Evolutionary conservation across 2,113 vertebrate genomes (phyloP).

Genomic region (Myrmecophaga tridactyla): DNA sequence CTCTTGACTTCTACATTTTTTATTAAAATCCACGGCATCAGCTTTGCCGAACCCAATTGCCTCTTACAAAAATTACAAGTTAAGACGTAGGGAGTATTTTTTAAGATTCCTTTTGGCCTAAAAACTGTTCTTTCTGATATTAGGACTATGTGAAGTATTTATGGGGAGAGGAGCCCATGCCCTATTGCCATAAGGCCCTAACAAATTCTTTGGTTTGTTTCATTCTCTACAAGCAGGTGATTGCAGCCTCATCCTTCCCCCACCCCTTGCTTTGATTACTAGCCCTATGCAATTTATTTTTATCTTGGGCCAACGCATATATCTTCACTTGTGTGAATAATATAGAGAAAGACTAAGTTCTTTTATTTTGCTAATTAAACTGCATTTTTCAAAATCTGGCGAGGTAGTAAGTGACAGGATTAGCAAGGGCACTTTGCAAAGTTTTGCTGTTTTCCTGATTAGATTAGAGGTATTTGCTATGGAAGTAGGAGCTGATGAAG

Average conservation of each 20-base stretch:
- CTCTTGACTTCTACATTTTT: not conserved
- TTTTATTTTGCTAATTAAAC: conserved; percentile 84
- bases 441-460: conserved; percentile 83
- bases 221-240: not conserved
- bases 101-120: not conserved
- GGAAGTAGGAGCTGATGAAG: conserved; percentile 79
- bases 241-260: conserved; percentile 27
- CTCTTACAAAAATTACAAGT: not conserved
- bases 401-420: conserved; percentile 80
- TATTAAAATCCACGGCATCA: not conserved
- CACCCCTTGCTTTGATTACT: conserved; percentile 45
- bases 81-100: accelerated
- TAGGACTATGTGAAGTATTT: not conserved
- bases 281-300: conserved; percentile 73
- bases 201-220: not conserved
- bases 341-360: conserved; percentile 69
- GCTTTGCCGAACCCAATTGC: not conserved
- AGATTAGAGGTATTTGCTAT: conserved; percentile 79
- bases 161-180: not conserved
- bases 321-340: conserved; percentile 77
- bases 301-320: conserved; percentile 71
- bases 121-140: not conserved
- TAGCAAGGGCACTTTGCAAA: conserved; percentile 78
- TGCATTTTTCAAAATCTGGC: conserved; percentile 78
- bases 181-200: not conserved